Percentiles rank a stretch among this genome's conserved stretches.
Evolutionary conservation across 1,140 invertebrate genomes (phyloP).

Genomic region (Popillia japonica): DNA sequence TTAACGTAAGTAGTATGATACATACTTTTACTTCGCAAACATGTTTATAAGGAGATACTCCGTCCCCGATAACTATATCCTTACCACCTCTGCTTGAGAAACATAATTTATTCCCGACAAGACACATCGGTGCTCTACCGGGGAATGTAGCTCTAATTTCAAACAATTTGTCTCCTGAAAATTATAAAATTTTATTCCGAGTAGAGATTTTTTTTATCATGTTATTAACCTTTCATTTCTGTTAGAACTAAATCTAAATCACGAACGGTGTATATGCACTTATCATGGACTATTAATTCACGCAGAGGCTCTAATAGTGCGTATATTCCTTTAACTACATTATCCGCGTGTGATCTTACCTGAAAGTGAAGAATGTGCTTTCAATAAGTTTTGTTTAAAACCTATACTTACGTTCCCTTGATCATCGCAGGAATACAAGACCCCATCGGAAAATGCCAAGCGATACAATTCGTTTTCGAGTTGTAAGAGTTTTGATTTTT

Average conservation of each 20-base stretch:
- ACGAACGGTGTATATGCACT: conserved; percentile 60
- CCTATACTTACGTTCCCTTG: conserved; percentile 12
- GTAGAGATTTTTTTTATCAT: conserved; percentile 32
- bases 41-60: conserved; percentile 54
- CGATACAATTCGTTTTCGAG: conserved; percentile 36
- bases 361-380: conserved; percentile 46
- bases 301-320: conserved; percentile 57
- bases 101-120: conserved; percentile 56
- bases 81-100: conserved; percentile 56
- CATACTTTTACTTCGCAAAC: conserved; percentile 53
- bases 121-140: conserved; percentile 57
- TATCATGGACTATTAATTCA: conserved; percentile 59
- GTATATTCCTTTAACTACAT: conserved; percentile 46
- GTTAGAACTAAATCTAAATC: conserved; percentile 61
- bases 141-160: conserved; percentile 44
- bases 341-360: conserved; percentile 56
- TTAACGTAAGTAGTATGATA: neutral
- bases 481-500: conserved; percentile 45
- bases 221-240: conserved; percentile 47
- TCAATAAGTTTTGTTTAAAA: neutral
- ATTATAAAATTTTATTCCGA: neutral
- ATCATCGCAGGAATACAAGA: conserved; percentile 39
- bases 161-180: neutral
- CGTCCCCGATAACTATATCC: conserved; percentile 57
- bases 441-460: conserved; percentile 30